A percentile compares a stretch with the other conserved stretches of the same genome.
Conservation (phyloP, 2,113 vertebrate genomes). For the Fulica atra region DNA sequence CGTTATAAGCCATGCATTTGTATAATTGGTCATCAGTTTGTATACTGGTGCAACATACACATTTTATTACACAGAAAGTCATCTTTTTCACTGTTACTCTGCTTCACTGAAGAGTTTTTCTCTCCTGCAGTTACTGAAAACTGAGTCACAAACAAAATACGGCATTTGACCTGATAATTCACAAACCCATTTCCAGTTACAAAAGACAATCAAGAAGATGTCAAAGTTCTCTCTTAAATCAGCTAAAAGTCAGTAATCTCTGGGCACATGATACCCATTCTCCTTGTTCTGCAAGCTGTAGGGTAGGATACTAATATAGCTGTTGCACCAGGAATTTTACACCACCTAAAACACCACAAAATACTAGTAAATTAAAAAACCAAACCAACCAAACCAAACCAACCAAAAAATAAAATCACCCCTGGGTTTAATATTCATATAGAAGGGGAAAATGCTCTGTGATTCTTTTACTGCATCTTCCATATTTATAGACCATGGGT, state of each 20-base stretch:
- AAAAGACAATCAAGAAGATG: not conserved
- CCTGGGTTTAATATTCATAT: not conserved
- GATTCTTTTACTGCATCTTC: not conserved
- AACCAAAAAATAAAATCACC: not conserved
- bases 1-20: not conserved
- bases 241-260: not conserved
- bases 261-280: accelerated
- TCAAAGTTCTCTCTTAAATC: not conserved
- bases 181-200: not conserved
- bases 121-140: not conserved
- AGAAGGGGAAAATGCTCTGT: accelerated
- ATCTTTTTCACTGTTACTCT: not conserved
- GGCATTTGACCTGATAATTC: not conserved
- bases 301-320: not conserved
- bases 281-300: not conserved
- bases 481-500: accelerated
- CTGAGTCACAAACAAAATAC: not conserved
- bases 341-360: not conserved
- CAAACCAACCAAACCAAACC: too few species aligned
- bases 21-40: not conserved
- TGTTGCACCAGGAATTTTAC: not conserved
- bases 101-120: not conserved
- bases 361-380: accelerated
- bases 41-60: not conserved
- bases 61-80: not conserved